Percentiles rank a stretch among this genome's conserved stretches.
Evolutionary conservation across 1,140 invertebrate genomes (phyloP).

Genomic region (Musca vetustissima): DNA sequence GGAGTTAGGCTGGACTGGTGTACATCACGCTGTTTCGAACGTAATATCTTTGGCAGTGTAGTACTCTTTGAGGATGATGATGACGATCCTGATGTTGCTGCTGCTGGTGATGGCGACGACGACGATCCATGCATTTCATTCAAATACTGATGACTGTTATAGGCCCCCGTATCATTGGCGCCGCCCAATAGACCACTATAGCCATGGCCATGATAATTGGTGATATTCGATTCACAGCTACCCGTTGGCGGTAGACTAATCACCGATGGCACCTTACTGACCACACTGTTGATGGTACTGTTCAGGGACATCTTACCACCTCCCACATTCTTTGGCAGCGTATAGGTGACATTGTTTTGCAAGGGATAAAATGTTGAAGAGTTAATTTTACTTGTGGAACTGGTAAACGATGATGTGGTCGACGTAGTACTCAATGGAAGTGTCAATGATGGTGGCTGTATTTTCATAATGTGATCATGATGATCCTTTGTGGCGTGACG

Average conservation of each 20-base stretch:
- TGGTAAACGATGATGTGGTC: slow-evolving; percentile 3
- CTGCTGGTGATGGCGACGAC: too few relatives aligned
- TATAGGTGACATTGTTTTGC: slow-evolving; percentile 51
- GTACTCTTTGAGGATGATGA: slow-evolving; percentile 27
- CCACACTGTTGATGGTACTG: slow-evolving; percentile 52
- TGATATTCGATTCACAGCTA: slow-evolving; percentile 30
- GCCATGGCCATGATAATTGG: slow-evolving; percentile 17
- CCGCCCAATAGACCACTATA: not conserved
- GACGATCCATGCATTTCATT: too few relatives aligned
- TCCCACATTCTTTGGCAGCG: slow-evolving; percentile 52
- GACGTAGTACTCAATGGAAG: slow-evolving; percentile 40
- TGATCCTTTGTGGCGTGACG: slow-evolving; percentile 15
- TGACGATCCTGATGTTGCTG: too few relatives aligned
- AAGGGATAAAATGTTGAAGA: slow-evolving; percentile 52
- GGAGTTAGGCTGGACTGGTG: slow-evolving; percentile 8
- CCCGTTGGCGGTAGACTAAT: slow-evolving; percentile 43
- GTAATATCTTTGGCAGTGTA: slow-evolving; percentile 33
- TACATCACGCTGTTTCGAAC: slow-evolving; percentile 28
- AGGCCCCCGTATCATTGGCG: too few relatives aligned
- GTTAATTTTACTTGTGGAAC: slow-evolving; percentile 41
- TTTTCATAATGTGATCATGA: slow-evolving; percentile 29
- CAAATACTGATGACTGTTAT: too few relatives aligned
- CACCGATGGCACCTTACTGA: slow-evolving; percentile 54
- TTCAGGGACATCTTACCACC: slow-evolving; percentile 53
- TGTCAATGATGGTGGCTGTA: slow-evolving; percentile 36